Evolutionary conservation across 2,888 invertebrate genomes (phyloP).

Genomic region (Lordiphosa andalusiaca): DNA sequence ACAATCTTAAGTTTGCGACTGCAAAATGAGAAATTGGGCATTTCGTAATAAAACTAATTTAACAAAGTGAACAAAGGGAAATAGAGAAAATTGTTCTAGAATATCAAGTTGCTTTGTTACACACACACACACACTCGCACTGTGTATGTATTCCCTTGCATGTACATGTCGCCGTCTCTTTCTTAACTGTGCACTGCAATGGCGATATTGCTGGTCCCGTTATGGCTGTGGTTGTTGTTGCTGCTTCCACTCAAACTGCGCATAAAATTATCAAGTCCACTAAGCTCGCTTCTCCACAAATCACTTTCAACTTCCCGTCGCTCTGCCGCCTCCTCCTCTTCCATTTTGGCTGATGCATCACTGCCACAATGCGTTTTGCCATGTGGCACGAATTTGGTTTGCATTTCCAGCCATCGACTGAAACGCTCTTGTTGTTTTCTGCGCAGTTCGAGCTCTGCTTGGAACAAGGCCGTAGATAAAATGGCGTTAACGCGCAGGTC

Average conservation of each 20-base stretch:
- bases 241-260: slow-evolving; percentile 79
- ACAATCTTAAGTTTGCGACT: slow-evolving; percentile 74
- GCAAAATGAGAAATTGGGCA: slow-evolving; percentile 80
- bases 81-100: slow-evolving; percentile 31
- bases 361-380: slow-evolving; percentile 54
- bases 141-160: slow-evolving; percentile 21
- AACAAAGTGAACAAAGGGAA: slow-evolving; percentile 38
- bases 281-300: slow-evolving; percentile 81
- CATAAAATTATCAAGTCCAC: slow-evolving; percentile 83
- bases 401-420: slow-evolving; percentile 79
- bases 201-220: slow-evolving; percentile 20
- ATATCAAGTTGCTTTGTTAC: slow-evolving; percentile 19
- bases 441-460: slow-evolving; percentile 82
- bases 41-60: slow-evolving; percentile 78
- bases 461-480: slow-evolving; percentile 81
- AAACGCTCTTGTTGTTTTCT: slow-evolving; percentile 82
- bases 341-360: slow-evolving; percentile 36
- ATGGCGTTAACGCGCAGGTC: slow-evolving; percentile 83
- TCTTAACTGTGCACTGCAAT: slow-evolving; percentile 53
- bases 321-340: slow-evolving; percentile 52
- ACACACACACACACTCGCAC: slow-evolving; percentile 17
- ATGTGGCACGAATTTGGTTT: slow-evolving; percentile 66
- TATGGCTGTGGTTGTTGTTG: slow-evolving; percentile 30
- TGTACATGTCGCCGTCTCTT: slow-evolving; percentile 41
- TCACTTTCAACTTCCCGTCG: slow-evolving; percentile 70